Percentiles rank a stretch among this genome's conserved stretches.
These are phyloP conservation scores for Limnephilus auricula DNA, from an alignment of 2,888 invertebrate species.

Conservation along the genomic window DNA sequence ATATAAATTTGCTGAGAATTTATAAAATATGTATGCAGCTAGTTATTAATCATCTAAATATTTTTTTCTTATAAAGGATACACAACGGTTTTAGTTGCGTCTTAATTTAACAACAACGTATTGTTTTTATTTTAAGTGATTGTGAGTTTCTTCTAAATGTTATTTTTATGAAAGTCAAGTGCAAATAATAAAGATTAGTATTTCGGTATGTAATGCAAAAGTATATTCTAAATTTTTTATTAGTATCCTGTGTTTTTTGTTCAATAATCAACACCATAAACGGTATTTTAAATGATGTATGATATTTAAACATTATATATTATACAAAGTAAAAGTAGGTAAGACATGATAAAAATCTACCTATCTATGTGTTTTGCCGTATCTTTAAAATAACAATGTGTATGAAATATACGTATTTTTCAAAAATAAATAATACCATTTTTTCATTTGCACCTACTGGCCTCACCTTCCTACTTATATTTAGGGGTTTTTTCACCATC, in stretches of 20 bases:
- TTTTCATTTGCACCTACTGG: no score
- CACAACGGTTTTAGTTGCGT: background rate
- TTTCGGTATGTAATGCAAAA: background rate
- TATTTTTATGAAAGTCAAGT: background rate
- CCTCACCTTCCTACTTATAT: no score
- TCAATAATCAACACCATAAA: background rate
- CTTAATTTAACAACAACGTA: background rate
- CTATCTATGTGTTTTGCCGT: background rate
- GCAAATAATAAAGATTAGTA: background rate
- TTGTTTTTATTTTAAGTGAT: background rate
- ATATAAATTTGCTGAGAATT: background rate
- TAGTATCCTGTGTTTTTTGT: background rate
- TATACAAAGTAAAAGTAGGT: background rate
- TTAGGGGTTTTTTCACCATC: no score
- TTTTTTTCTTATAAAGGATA: background rate
- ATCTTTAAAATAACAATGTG: conserved; percentile 28
- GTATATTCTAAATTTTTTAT: background rate
- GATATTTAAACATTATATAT: background rate
- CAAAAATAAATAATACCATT: conserved; percentile 15
- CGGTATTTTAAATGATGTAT: background rate
- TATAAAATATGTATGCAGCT: background rate
- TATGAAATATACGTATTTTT: conserved; percentile 41
- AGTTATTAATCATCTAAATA: background rate
- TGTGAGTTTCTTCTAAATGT: background rate
- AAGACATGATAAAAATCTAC: background rate